Evolutionary conservation across 2,113 vertebrate genomes (phyloP).

Genomic region (Vimba vimba): DNA sequence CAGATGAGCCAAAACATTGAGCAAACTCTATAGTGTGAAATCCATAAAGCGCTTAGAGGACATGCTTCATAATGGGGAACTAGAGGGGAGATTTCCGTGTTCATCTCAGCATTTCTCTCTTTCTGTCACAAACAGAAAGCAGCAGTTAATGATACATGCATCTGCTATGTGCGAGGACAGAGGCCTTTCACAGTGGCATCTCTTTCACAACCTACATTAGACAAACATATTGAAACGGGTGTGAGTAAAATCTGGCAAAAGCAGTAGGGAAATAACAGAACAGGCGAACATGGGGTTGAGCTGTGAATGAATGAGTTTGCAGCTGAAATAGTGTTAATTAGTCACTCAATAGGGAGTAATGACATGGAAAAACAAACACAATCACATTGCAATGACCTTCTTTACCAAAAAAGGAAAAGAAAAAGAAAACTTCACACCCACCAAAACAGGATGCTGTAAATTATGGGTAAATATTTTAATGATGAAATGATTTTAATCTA

Average conservation of each 20-base stretch:
- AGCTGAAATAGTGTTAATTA: slow-evolving; percentile 29
- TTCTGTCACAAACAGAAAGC: not conserved
- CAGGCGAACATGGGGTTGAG: not conserved
- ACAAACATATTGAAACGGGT: slow-evolving; percentile 13
- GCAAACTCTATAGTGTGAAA: slow-evolving; percentile 33
- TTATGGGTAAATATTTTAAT: not conserved
- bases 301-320: slow-evolving; percentile 36
- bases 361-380: slow-evolving; percentile 22
- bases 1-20: slow-evolving; percentile 11
- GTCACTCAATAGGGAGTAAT: slow-evolving; percentile 30
- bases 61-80: slow-evolving; percentile 17
- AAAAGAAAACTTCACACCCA: no score
- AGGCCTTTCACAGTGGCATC: slow-evolving; percentile 4
- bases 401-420: not conserved
- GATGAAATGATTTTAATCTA: no score
- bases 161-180: not conserved
- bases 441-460: not conserved
- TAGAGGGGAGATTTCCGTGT: not conserved
- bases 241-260: slow-evolving; percentile 15
- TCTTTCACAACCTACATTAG: slow-evolving; percentile 14
- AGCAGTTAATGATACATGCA: not conserved
- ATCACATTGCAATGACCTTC: not conserved
- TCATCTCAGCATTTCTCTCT: not conserved
- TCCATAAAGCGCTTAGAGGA: slow-evolving; percentile 33
- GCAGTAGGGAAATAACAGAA: not conserved